These are phyloP conservation scores for Otolemur crassicaudatus DNA, from an alignment of 2,797 vertebrate species.

Conservation along the genomic window DNA sequence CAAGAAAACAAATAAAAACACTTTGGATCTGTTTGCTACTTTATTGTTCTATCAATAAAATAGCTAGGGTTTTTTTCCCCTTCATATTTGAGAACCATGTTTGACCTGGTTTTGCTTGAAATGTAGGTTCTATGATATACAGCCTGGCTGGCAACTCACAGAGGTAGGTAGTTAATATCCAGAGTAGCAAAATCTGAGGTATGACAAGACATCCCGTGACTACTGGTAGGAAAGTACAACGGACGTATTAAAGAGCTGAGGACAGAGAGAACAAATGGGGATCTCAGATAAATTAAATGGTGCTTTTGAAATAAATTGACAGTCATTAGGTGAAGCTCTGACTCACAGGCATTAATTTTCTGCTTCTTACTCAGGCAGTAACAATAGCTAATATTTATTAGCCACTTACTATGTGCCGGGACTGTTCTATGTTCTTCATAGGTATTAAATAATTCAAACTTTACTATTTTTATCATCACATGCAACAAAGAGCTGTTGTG, in stretches of 20 bases:
- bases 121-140: not conserved
- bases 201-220: not conserved
- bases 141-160: not conserved
- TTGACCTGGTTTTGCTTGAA: slow-evolving; percentile 49
- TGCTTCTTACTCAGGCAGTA: slow-evolving; percentile 65
- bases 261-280: slow-evolving; percentile 34
- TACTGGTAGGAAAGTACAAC: not conserved
- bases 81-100: not conserved
- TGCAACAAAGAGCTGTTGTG: not conserved
- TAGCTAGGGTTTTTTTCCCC: not conserved
- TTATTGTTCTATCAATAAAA: not conserved
- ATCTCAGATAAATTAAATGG: slow-evolving; percentile 57
- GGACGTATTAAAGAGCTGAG: not conserved
- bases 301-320: slow-evolving; percentile 68
- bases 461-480: slow-evolving; percentile 55
- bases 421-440: slow-evolving; percentile 34
- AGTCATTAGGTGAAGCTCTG: slow-evolving; percentile 65
- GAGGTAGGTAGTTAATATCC: not conserved
- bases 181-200: not conserved
- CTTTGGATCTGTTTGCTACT: not conserved
- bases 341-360: slow-evolving; percentile 66
- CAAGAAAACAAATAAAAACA: not conserved
- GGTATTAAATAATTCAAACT: slow-evolving; percentile 71
- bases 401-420: slow-evolving; percentile 48
- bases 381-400: slow-evolving; percentile 73